Evolutionary conservation across 2,113 vertebrate genomes (phyloP).

Genomic region (Vombatus ursinus): DNA sequence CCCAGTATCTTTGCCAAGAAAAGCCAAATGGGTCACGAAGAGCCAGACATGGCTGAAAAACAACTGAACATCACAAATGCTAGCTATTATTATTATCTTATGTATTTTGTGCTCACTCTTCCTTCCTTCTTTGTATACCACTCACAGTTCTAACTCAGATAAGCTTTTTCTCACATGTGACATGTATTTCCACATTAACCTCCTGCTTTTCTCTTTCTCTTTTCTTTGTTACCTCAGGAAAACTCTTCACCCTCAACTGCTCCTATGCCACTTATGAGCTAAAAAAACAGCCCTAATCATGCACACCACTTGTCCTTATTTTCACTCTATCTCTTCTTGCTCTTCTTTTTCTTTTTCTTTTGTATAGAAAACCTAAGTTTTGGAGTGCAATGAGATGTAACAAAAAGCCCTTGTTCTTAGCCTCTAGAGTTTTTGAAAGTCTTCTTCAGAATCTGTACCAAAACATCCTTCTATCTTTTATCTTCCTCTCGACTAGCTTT

Average conservation of each 20-base stretch:
- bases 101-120: not conserved
- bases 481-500: not conserved
- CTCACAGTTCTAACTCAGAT: not conserved
- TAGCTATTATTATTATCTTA: not conserved
- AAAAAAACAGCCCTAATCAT: not conserved
- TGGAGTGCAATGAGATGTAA: not conserved
- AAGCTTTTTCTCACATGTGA: not conserved
- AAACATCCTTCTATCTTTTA: not conserved
- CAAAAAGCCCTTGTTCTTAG: not conserved
- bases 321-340: not conserved
- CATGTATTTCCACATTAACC: not conserved
- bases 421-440: not conserved
- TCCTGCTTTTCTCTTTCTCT: not conserved
- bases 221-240: not conserved
- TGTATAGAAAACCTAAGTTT: not conserved
- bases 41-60: too few relatives aligned
- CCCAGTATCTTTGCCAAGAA: too few relatives aligned
- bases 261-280: not conserved
- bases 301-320: not conserved
- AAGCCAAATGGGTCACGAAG: too few relatives aligned
- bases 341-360: not conserved
- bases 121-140: not conserved
- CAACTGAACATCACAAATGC: not conserved
- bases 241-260: not conserved
- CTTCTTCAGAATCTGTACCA: not conserved